These are phyloP conservation scores for Cuniculus paca DNA, from an alignment of 2,797 vertebrate genomes.

Conservation along the genomic window DNA sequence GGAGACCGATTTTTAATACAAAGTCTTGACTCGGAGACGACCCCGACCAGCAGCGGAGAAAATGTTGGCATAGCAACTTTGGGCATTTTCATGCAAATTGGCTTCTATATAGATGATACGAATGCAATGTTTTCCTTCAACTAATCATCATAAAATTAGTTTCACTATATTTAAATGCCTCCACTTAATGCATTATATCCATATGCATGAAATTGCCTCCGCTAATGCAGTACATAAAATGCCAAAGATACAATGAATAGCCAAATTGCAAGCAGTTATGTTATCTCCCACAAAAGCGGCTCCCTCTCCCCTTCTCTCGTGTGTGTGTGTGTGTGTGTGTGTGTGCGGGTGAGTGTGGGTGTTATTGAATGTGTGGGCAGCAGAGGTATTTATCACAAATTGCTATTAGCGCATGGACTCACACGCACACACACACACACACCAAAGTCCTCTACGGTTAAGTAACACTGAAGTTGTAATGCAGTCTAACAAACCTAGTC, in stretches of 20 bases:
- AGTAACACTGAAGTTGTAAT: slow-evolving; percentile 83
- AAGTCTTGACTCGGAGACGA: slow-evolving; percentile 93
- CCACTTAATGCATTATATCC: slow-evolving; percentile 98
- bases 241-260: slow-evolving; percentile 99
- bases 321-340: slow-evolving; percentile 75
- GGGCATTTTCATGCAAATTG: slow-evolving; percentile 94
- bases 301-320: slow-evolving; percentile 69
- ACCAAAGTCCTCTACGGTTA: slow-evolving; percentile 85
- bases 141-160: slow-evolving; percentile 99
- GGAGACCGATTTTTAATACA: slow-evolving; percentile 94
- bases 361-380: slow-evolving; percentile 92
- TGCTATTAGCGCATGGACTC: slow-evolving; percentile 88
- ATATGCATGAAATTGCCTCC: slow-evolving; percentile 99
- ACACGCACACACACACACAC: background rate
- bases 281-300: slow-evolving; percentile 94
- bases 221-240: slow-evolving; percentile 99
- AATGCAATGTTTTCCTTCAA: slow-evolving; percentile 93
- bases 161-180: slow-evolving; percentile 98
- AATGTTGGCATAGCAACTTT: slow-evolving; percentile 94
- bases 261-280: slow-evolving; percentile 97
- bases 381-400: slow-evolving; percentile 96
- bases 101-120: slow-evolving; percentile 92
- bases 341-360: slow-evolving; percentile 74
- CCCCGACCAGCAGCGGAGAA: slow-evolving; percentile 91
- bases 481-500: slow-evolving; percentile 58